Evolutionary conservation across 2,797 vertebrate genomes (phyloP).

Genomic region (Rhinatrema bivittatum): DNA sequence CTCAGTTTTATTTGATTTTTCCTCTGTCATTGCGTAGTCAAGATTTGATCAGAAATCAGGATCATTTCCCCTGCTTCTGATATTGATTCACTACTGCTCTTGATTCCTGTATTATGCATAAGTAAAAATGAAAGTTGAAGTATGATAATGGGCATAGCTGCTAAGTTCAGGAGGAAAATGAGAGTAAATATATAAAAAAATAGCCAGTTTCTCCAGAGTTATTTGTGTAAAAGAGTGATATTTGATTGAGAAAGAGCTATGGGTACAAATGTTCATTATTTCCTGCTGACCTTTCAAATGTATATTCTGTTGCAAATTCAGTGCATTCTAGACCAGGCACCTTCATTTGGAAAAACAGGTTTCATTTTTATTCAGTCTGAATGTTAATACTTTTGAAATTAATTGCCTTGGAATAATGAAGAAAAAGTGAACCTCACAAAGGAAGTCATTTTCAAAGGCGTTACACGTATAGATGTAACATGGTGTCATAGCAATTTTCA

Average conservation of each 20-base stretch:
- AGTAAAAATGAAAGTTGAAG: slow-evolving; percentile 8
- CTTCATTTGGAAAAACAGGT: slow-evolving; percentile 20
- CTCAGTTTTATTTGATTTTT: slow-evolving; percentile 8
- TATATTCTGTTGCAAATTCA: slow-evolving; percentile 10
- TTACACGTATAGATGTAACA: too few species aligned
- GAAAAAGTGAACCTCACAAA: too few species aligned
- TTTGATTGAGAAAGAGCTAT: slow-evolving; percentile 11
- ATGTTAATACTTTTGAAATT: too few species aligned
- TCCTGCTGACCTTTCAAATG: slow-evolving; percentile 7
- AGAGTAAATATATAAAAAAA: slow-evolving; percentile 7
- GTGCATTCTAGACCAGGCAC: slow-evolving; percentile 9
- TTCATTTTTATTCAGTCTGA: slow-evolving; percentile 18
- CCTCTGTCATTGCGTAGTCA: slow-evolving; percentile 2
- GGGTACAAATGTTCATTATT: slow-evolving; percentile 9
- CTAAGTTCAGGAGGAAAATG: slow-evolving; percentile 5
- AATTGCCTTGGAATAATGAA: too few species aligned
- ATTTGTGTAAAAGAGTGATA: slow-evolving; percentile 17
- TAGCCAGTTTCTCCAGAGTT: background rate
- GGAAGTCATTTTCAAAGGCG: too few species aligned
- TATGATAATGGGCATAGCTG: background rate
- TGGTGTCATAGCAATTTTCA: too few species aligned
- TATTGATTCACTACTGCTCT: background rate
- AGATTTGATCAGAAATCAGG: background rate
- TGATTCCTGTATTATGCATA: slow-evolving; percentile 15
- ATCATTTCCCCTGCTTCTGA: slow-evolving; percentile 3